Base-by-base conservation (phyloP, 1,140 invertebrate species). In the Aphaenogaster rudis region DNA sequence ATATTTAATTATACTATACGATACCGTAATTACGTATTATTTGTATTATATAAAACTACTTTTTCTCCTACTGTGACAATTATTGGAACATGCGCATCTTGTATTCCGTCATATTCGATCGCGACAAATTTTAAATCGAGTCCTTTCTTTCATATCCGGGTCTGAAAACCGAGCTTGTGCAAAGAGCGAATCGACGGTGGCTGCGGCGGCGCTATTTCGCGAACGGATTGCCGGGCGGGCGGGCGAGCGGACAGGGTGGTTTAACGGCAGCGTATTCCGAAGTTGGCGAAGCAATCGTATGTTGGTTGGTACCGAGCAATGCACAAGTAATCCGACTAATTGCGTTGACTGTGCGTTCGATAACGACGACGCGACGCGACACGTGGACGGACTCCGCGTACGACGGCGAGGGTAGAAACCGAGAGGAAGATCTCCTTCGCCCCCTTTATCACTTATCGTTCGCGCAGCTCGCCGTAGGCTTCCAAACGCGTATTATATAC, bases 261-360 rank as follows among this genome's bases (percentile, higher is more conserved):
- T 84, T 84, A 63, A 63, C 69, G 54, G 80, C 80, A n/a, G 13
- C 50, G 57, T 48, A 69, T 59, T 15, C 17, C 48, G 36, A 52
- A 42, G n/a, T 15, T 61, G 59, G 61, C 54, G 50, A 78, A 50
- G 72, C 33, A 63, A 36, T 59, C 64, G 67, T 78, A 54, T n/a
- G 42, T 57, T 33, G 36, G 21, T 33, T 50, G 74, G 42, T 52
- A 81, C 66, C 79, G 76, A 81, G 36, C 79, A 86, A 84, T 89
- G 81, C 90, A 86, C 89, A 82, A 87, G 63, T 82, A 89, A 91
- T 87, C 87, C 77, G 67, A 86, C 87, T 82, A 82, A 64, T 89
- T 86, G 78, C 72, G 11, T 81, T 72, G 9, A 71, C 7, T 59
- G 52, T 57, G 36, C 72, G 48, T 76, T 42, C n/a, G 15, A 39